phyloP scores from a whole-genome alignment of 2,113 vertebrate genomes.

The Harpagus bidentatus region DNA sequence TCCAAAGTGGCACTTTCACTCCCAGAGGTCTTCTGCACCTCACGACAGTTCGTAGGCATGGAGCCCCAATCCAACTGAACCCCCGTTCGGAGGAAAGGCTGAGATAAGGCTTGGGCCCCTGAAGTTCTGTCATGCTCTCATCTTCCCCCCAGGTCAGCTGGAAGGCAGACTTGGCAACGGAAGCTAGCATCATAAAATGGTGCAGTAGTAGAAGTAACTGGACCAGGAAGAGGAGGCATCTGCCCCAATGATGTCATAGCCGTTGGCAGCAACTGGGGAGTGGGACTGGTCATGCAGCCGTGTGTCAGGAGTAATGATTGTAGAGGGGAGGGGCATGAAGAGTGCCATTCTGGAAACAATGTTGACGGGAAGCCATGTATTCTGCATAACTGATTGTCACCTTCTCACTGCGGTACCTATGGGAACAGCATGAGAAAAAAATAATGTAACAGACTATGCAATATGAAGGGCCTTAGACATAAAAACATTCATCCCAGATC shows the following conservation, averaged over 20 bases:
- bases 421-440: background rate
- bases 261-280: constrained; percentile 78
- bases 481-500: background rate
- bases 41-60: constrained; percentile 55
- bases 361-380: constrained; percentile 83
- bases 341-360: constrained; percentile 83
- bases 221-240: constrained; percentile 86
- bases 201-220: constrained; percentile 90
- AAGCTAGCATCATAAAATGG: constrained; percentile 89
- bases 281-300: constrained; percentile 83
- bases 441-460: rapidly evolving
- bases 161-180: constrained; percentile 85
- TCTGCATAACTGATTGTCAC: constrained; percentile 87
- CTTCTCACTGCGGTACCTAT: constrained; percentile 84
- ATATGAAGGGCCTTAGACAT: rapidly evolving
- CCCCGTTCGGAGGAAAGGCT: constrained; percentile 74
- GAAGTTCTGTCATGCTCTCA: constrained; percentile 69
- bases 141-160: constrained; percentile 71
- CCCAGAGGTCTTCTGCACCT: constrained; percentile 65
- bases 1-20: constrained; percentile 55
- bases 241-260: constrained; percentile 84
- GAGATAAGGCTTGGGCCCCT: constrained; percentile 82
- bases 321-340: constrained; percentile 84
- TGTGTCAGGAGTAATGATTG: constrained; percentile 91
- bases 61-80: constrained; percentile 74